A percentile compares a stretch with the other conserved stretches of the same genome.
phyloP scores from a whole-genome alignment of 92 coral and sea anemone species.

The Paramuricea clavata region DNA sequence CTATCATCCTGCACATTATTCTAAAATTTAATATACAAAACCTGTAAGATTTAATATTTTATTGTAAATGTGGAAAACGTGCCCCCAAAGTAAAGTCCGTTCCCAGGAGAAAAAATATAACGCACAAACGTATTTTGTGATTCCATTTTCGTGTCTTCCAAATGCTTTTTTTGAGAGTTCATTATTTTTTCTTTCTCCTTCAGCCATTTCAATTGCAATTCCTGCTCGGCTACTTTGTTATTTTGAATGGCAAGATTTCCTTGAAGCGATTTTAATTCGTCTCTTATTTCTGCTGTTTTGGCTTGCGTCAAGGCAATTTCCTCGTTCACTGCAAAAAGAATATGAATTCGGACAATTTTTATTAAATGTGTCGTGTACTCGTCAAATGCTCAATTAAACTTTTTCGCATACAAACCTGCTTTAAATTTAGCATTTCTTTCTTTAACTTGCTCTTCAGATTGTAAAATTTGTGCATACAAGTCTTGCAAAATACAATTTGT shows the following conservation, averaged over 20 bases:
- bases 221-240: constrained; percentile 89
- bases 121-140: constrained; percentile 63
- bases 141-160: constrained; percentile 57
- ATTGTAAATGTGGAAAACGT: background rate
- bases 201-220: constrained; percentile 86
- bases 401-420: constrained; percentile 64
- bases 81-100: background rate
- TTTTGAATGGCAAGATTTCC: constrained; percentile 80
- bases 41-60: background rate
- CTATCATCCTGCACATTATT: constrained; percentile 29
- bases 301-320: constrained; percentile 76
- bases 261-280: constrained; percentile 83
- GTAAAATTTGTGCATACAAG: constrained; percentile 89
- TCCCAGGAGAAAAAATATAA: background rate
- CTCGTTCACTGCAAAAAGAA: constrained; percentile 69
- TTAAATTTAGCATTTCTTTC: constrained; percentile 84
- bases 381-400: background rate
- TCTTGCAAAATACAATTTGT: constrained; percentile 77
- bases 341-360: background rate
- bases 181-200: constrained; percentile 70
- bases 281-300: constrained; percentile 76
- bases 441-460: constrained; percentile 91
- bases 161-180: constrained; percentile 59
- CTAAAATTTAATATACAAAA: constrained; percentile 17
- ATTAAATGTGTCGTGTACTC: background rate